phyloP scores from a whole-genome alignment of 1,140 invertebrate genomes.

The Pseudobourletiella spinata region DNA sequence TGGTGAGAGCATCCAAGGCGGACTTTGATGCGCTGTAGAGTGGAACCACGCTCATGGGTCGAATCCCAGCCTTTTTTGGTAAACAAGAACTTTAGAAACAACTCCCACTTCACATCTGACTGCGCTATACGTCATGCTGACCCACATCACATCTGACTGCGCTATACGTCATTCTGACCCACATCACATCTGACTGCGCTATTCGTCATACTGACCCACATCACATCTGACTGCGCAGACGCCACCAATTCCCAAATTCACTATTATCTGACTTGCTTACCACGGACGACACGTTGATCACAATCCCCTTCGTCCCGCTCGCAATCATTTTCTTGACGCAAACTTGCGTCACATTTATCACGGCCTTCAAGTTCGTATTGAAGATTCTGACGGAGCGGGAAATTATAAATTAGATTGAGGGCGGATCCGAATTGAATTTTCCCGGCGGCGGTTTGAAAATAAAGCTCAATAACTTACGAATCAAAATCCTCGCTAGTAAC shows the following conservation, averaged over 20 bases:
- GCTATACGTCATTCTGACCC: background rate
- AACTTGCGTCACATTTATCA: constrained; percentile 2
- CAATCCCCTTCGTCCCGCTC: constrained; percentile 59
- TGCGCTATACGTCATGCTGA: background rate
- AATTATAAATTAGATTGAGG: background rate
- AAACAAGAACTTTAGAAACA: too few relatives aligned
- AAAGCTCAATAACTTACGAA: constrained; percentile 45
- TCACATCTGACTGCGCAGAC: too few relatives aligned
- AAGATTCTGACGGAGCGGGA: background rate
- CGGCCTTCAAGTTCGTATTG: background rate
- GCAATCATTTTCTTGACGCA: constrained; percentile 62
- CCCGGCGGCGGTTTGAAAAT: too few relatives aligned
- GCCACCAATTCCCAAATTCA: too few relatives aligned
- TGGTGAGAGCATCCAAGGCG: too few relatives aligned
- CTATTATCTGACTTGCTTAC: too few relatives aligned
- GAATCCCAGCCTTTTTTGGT: too few relatives aligned
- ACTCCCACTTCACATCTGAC: too few relatives aligned
- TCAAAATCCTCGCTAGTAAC: constrained; percentile 59
- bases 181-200: background rate
- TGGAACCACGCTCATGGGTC: background rate
- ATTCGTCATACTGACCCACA: too few relatives aligned
- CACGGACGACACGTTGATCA: constrained; percentile 63
- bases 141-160: background rate
- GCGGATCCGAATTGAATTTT: background rate
- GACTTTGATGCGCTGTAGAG: constrained; percentile 6